These are phyloP conservation scores for Acrocephalus kingi DNA, from an alignment of 2,113 vertebrate genomes.

Conservation along the genomic window DNA sequence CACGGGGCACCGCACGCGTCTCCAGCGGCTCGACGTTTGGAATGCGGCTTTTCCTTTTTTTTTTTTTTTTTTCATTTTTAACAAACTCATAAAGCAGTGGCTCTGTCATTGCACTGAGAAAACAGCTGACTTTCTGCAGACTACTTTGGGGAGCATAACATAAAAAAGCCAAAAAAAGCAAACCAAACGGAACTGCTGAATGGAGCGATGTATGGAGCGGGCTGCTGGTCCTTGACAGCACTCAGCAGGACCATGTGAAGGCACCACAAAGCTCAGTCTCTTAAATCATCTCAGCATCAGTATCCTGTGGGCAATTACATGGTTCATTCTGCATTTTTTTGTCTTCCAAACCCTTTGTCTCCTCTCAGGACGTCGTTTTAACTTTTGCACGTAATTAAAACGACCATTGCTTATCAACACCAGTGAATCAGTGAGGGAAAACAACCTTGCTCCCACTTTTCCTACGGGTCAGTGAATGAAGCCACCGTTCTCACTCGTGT, in stretches of 20 bases:
- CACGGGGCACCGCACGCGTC: background rate
- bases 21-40: too few species aligned
- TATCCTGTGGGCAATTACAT: background rate
- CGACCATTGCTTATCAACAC: accelerated
- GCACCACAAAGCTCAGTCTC: background rate
- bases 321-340: background rate
- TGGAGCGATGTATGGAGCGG: accelerated
- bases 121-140: background rate
- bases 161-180: background rate
- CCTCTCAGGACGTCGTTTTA: background rate
- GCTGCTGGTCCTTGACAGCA: background rate
- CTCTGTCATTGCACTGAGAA: background rate
- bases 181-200: background rate
- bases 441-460: background rate
- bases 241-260: background rate
- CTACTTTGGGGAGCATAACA: background rate
- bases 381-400: background rate
- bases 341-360: background rate
- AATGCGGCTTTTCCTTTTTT: background rate
- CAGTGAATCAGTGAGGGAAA: accelerated
- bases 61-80: background rate
- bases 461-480: background rate
- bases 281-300: background rate
- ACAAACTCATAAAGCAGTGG: background rate
- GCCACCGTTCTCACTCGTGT: background rate